These are phyloP conservation scores for Morus bassanus DNA, from an alignment of 2,797 vertebrate genomes.

Conservation along the genomic window DNA sequence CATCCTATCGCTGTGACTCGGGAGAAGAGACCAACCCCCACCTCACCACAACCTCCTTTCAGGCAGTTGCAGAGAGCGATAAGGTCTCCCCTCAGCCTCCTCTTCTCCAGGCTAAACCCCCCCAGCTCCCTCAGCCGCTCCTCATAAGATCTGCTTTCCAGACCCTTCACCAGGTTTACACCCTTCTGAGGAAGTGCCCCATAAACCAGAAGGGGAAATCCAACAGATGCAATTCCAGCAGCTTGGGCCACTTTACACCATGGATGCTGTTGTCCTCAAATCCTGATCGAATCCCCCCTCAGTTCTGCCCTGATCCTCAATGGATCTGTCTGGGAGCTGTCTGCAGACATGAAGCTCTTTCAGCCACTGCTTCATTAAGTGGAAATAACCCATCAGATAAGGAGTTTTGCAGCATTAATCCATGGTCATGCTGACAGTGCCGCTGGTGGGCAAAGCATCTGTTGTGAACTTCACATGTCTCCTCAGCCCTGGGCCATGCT, in stretches of 20 bases:
- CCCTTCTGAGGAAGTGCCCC: neutral
- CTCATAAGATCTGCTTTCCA: too few relatives aligned
- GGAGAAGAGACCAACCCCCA: too few relatives aligned
- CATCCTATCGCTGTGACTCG: too few relatives aligned
- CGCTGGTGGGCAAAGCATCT: neutral
- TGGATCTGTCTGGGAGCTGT: neutral
- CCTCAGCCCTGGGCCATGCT: neutral
- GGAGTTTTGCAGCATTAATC: neutral
- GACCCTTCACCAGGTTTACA: neutral
- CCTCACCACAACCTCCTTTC: too few relatives aligned
- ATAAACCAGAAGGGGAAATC: neutral
- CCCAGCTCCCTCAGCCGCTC: too few relatives aligned
- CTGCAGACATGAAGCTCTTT: neutral
- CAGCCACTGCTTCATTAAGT: neutral
- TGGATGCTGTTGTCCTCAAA: neutral
- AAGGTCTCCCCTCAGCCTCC: too few relatives aligned
- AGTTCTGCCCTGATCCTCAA: neutral
- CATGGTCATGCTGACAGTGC: too few relatives aligned
- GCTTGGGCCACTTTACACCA: neutral
- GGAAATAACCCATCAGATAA: neutral
- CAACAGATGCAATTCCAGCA: neutral
- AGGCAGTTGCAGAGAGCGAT: too few relatives aligned
- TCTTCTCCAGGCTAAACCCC: too few relatives aligned
- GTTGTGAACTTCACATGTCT: neutral
- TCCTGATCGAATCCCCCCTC: neutral